phyloP scores from a whole-genome alignment of 1,140 invertebrate species.

The Pachypsylla venusta region DNA sequence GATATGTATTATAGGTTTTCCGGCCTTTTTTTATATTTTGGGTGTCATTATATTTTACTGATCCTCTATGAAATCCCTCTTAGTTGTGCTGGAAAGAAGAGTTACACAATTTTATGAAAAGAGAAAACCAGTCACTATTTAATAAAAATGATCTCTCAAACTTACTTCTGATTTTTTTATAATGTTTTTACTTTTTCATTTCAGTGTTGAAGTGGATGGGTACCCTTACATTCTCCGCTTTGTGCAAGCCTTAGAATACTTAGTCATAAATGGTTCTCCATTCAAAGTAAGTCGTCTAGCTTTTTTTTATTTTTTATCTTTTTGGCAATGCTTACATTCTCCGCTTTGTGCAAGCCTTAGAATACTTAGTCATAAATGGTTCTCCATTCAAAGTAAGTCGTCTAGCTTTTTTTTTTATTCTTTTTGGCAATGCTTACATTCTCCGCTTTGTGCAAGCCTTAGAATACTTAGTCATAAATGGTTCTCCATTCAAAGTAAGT shows the following conservation, averaged over 20 bases:
- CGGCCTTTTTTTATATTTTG: too few species aligned
- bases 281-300: constrained; percentile 46
- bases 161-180: too few species aligned
- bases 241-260: constrained; percentile 54
- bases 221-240: constrained; percentile 62
- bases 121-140: too few species aligned
- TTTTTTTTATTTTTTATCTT: too few species aligned
- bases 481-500: constrained; percentile 36
- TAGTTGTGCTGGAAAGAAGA: too few species aligned
- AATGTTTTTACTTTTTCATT: constrained; percentile 17
- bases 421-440: constrained; percentile 38
- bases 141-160: too few species aligned
- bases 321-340: constrained; percentile 47
- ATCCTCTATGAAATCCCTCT: too few species aligned
- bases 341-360: constrained; percentile 59
- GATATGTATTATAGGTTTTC: too few species aligned
- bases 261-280: constrained; percentile 65
- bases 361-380: constrained; percentile 67
- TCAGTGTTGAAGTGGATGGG: constrained; percentile 51
- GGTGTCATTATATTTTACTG: too few species aligned
- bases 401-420: background rate
- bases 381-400: constrained; percentile 32
- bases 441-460: constrained; percentile 64
- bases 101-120: too few species aligned
- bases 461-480: constrained; percentile 63